Conservation (phyloP, 1,140 invertebrate species). For the Homarus americanus region DNA sequence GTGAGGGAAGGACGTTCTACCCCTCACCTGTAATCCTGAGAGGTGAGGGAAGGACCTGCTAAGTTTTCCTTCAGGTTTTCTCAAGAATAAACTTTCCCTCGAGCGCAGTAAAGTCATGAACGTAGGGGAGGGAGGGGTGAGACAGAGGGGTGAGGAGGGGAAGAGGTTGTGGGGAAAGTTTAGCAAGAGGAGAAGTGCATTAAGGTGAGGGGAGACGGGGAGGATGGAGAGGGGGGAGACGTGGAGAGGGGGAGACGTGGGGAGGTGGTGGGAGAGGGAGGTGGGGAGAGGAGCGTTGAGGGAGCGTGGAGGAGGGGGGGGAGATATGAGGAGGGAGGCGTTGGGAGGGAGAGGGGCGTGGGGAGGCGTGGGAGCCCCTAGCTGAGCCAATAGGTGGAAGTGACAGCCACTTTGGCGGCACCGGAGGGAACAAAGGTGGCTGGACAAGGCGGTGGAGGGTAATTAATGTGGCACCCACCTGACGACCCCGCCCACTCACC, state of each 20-base stretch:
- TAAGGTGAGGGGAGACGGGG: neutral
- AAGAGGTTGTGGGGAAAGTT: neutral
- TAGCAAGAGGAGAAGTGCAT: neutral
- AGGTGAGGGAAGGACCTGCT: too few relatives aligned
- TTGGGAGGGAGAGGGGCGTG: neutral
- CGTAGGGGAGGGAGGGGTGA: neutral
- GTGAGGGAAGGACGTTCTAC: too few relatives aligned
- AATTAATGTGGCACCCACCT: neutral
- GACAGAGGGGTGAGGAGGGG: neutral
- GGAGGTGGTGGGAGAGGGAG: neutral
- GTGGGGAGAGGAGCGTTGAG: neutral
- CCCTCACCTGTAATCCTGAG: too few relatives aligned
- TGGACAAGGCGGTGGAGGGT: neutral
- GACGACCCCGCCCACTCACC: neutral
- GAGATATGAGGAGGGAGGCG: neutral
- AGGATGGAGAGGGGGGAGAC: neutral
- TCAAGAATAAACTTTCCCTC: too few relatives aligned
- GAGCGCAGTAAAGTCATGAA: neutral
- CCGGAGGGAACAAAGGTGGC: conserved; percentile 10
- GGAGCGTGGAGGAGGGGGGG: neutral
- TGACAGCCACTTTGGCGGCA: conserved; percentile 36
- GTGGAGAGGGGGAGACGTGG: neutral
- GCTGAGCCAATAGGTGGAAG: conserved; percentile 34
- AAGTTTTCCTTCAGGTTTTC: too few relatives aligned
- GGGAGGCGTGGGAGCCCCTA: neutral